These are phyloP conservation scores for Solenopsis fugax DNA, from an alignment of 1,140 invertebrate species.

Conservation along the genomic window DNA sequence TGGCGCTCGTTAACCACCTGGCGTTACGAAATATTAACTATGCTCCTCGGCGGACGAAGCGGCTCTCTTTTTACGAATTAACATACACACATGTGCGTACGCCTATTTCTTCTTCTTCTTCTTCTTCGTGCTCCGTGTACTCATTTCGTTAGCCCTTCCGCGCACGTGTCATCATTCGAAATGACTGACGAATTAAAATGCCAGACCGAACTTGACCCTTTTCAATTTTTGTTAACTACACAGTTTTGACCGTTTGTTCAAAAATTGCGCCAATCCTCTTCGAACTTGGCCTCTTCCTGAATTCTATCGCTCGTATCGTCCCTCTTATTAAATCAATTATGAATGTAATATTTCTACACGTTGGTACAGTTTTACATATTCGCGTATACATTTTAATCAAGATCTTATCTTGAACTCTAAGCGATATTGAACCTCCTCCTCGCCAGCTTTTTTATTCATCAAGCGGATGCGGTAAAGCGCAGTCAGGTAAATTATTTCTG, in stretches of 20 bases:
- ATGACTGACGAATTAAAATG: background rate
- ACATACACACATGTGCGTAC: background rate
- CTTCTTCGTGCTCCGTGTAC: background rate
- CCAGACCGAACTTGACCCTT: background rate
- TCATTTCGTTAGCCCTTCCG: background rate
- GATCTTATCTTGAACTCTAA: background rate
- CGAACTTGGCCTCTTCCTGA: background rate
- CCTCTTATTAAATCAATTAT: background rate
- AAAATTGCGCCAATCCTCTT: background rate
- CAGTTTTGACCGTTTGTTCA: background rate
- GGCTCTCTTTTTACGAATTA: slow-evolving; percentile 47
- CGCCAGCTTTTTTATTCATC: background rate
- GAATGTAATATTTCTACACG: background rate
- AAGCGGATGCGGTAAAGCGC: background rate
- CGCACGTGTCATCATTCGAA: background rate
- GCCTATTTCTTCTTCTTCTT: background rate
- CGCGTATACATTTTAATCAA: background rate
- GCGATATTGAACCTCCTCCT: background rate
- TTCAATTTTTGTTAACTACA: background rate
- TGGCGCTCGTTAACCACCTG: slow-evolving; percentile 74
- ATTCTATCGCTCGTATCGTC: background rate
- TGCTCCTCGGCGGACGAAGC: slow-evolving; percentile 38
- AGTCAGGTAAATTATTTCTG: slow-evolving; percentile 31
- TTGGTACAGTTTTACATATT: no score
- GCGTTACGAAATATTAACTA: slow-evolving; percentile 71